phyloP scores from a whole-genome alignment of 2,888 invertebrate species.

The Falcaria lacertinaria region DNA sequence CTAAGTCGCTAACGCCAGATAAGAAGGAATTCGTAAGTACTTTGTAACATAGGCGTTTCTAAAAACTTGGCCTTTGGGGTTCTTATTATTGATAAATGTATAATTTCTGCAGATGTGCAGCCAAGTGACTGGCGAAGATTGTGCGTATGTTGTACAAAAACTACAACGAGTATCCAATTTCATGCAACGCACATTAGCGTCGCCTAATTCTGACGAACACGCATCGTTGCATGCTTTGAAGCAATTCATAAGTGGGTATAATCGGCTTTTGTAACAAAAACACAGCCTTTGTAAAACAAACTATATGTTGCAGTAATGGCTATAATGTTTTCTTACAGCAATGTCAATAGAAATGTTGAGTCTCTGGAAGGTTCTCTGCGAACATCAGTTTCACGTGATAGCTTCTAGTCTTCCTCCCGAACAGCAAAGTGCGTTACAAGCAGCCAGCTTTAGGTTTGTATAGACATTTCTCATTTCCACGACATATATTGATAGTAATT shows the following conservation, averaged over 20 bases:
- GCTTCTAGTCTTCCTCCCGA: slow-evolving; percentile 84
- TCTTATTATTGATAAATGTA: no score
- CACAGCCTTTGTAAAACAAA: neutral
- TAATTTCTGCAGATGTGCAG: slow-evolving; percentile 80
- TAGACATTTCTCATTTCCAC: no score
- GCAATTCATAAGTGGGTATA: slow-evolving; percentile 80
- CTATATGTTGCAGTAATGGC: no score
- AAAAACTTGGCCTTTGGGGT: no score
- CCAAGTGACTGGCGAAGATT: slow-evolving; percentile 84
- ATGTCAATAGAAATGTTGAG: slow-evolving; percentile 94
- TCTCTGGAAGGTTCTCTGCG: slow-evolving; percentile 94
- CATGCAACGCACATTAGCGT: slow-evolving; percentile 70
- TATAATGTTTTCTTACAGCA: slow-evolving; percentile 37
- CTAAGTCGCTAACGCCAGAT: slow-evolving; percentile 73
- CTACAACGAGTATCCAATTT: slow-evolving; percentile 87
- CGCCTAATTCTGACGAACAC: slow-evolving; percentile 80
- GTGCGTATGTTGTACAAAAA: slow-evolving; percentile 85
- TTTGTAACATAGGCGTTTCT: no score
- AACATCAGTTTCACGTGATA: slow-evolving; percentile 93
- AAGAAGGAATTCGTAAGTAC: slow-evolving; percentile 80
- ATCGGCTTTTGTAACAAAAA: neutral
- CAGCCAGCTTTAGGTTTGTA: slow-evolving; percentile 79
- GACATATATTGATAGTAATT: no score
- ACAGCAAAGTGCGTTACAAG: slow-evolving; percentile 81
- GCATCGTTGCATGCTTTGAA: slow-evolving; percentile 88